phyloP scores from a whole-genome alignment of 2,113 vertebrate species.

The Urocolius indicus region DNA sequence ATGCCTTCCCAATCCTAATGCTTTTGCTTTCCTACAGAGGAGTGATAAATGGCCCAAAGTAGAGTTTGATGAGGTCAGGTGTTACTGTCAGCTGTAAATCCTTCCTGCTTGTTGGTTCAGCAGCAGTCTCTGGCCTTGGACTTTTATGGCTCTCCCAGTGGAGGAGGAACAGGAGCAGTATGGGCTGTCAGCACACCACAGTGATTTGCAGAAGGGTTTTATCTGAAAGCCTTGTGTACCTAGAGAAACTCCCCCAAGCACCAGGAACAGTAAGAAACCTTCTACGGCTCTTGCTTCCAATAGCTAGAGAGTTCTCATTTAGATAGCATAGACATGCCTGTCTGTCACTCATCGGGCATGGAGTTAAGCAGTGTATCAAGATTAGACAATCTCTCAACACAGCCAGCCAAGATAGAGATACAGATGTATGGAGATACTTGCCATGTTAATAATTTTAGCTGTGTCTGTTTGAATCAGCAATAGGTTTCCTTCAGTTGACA shows the following conservation, averaged over 20 bases:
- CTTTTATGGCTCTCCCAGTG: not conserved
- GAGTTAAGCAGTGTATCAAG: not conserved
- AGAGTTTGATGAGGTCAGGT: slow-evolving; percentile 60
- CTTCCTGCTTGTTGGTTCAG: slow-evolving; percentile 47
- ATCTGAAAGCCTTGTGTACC: not conserved
- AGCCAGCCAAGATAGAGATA: not conserved
- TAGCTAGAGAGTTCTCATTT: accelerated
- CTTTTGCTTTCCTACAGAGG: not conserved
- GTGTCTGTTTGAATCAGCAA: not conserved
- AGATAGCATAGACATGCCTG: accelerated
- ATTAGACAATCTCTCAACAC: not conserved
- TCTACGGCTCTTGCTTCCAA: not conserved
- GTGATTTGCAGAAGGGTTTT: slow-evolving; percentile 21
- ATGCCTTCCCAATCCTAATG: not conserved
- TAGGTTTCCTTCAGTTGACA: not conserved
- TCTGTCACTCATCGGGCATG: accelerated
- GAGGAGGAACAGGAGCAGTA: not conserved
- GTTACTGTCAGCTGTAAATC: slow-evolving; percentile 33
- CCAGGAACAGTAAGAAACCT: not conserved
- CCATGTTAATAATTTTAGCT: not conserved
- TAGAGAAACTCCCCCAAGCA: not conserved
- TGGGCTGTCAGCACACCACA: not conserved
- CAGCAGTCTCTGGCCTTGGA: slow-evolving; percentile 41
- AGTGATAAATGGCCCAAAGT: slow-evolving; percentile 39
- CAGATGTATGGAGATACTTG: not conserved